Percentiles rank a stretch among this genome's conserved stretches.
Evolutionary conservation across 2,797 vertebrate species (phyloP).

Genomic region (Hybognathus amarus): DNA sequence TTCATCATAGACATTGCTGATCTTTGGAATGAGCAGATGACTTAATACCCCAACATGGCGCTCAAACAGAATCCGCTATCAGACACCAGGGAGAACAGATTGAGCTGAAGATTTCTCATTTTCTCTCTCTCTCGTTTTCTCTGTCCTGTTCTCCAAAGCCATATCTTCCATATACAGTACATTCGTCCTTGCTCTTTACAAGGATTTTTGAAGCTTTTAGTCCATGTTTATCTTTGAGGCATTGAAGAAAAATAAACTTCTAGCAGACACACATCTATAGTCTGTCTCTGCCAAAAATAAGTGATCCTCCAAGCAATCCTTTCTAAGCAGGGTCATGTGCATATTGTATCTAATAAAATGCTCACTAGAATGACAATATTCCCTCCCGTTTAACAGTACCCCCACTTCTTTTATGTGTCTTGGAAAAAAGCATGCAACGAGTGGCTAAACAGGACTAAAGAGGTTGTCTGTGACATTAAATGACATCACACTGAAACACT

Average conservation of each 20-base stretch:
- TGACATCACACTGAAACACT: no score
- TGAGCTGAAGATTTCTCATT: slow-evolving; percentile 58
- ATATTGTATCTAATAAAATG: not conserved
- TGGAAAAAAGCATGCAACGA: no score
- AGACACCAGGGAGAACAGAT: slow-evolving; percentile 54
- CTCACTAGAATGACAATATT: no score
- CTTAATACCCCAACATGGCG: slow-evolving; percentile 62
- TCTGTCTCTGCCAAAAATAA: not conserved
- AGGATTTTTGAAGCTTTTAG: not conserved
- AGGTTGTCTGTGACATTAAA: no score
- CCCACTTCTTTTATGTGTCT: no score
- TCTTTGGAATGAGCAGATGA: slow-evolving; percentile 56
- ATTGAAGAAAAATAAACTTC: not conserved
- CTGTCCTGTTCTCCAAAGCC: not conserved
- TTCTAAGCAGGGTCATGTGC: not conserved
- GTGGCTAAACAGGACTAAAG: no score
- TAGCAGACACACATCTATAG: not conserved
- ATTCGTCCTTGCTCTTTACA: not conserved
- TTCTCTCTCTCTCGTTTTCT: slow-evolving; percentile 26
- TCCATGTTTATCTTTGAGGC: not conserved
- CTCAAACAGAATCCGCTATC: slow-evolving; percentile 71
- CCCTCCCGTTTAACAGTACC: no score
- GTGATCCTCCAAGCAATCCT: not conserved
- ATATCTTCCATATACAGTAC: not conserved
- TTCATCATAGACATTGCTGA: slow-evolving; percentile 60